Evolutionary conservation across 2,113 vertebrate genomes (phyloP).

Genomic region (Philantomba maxwellii): DNA sequence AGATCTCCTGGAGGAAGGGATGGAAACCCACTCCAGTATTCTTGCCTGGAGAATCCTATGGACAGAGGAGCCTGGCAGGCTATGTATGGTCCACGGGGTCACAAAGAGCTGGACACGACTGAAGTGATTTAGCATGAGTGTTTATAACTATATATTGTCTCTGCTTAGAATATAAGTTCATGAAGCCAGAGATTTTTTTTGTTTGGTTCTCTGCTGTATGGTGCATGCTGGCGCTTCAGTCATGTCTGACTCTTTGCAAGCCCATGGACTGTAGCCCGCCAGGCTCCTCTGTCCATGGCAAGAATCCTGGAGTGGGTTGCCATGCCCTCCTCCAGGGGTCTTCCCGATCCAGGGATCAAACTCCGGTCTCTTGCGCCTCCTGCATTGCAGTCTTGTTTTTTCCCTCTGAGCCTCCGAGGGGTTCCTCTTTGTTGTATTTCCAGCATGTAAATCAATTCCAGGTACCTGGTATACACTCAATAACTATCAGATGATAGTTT

Average conservation of each 20-base stretch:
- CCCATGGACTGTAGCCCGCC: background rate
- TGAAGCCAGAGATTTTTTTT: background rate
- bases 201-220: background rate
- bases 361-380: rapidly evolving
- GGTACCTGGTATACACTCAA: background rate
- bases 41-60: background rate
- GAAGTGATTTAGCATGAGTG: background rate
- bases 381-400: background rate
- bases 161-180: background rate
- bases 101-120: background rate
- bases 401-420: rapidly evolving
- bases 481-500: background rate
- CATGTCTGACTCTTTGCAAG: rapidly evolving
- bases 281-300: background rate
- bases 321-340: background rate
- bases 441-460: background rate
- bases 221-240: background rate
- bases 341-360: background rate
- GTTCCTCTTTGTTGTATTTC: background rate
- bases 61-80: background rate
- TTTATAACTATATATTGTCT: background rate
- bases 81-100: background rate
- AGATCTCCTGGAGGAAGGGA: background rate
- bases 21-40: background rate
- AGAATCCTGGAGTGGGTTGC: background rate